A percentile compares a stretch with the other conserved stretches of the same genome.
Conservation (phyloP, 2,888 invertebrate genomes). For the Lycia hirtaria region DNA sequence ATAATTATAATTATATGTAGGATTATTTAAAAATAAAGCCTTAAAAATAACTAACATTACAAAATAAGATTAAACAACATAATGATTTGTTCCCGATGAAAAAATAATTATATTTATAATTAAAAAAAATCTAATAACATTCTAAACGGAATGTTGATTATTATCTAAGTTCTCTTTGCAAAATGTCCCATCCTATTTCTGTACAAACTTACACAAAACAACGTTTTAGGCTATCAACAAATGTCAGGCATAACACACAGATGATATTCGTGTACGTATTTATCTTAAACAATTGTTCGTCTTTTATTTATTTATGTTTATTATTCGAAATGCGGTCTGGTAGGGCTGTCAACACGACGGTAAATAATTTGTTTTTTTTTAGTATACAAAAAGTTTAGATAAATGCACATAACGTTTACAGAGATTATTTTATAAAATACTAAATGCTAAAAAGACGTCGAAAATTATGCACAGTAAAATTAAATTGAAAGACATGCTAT, state of each 20-base stretch:
- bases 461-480: conserved; percentile 76
- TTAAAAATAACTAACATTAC: conserved; percentile 84
- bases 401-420: conserved; percentile 79
- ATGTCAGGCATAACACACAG: conserved; percentile 78
- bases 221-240: conserved; percentile 81
- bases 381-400: conserved; percentile 67
- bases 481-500: conserved; percentile 74
- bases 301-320: conserved; percentile 40
- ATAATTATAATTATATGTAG: conserved; percentile 75
- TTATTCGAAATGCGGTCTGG: conserved; percentile 80
- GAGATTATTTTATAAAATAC: conserved; percentile 63
- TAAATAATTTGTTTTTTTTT: conserved; percentile 58
- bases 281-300: conserved; percentile 69
- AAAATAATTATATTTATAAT: conserved; percentile 71
- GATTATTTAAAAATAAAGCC: conserved; percentile 81
- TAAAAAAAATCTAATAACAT: conserved; percentile 80
- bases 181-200: conserved; percentile 85
- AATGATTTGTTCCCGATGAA: conserved; percentile 85
- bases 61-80: conserved; percentile 85
- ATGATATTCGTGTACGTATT: conserved; percentile 71
- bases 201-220: conserved; percentile 84
- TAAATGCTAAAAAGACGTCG: conserved; percentile 79
- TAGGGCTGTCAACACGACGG: conserved; percentile 71
- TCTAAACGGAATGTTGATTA: conserved; percentile 84
- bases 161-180: conserved; percentile 85